Conservation (phyloP, 2,113 vertebrate species). For the Halichoeres trimaculatus region DNA sequence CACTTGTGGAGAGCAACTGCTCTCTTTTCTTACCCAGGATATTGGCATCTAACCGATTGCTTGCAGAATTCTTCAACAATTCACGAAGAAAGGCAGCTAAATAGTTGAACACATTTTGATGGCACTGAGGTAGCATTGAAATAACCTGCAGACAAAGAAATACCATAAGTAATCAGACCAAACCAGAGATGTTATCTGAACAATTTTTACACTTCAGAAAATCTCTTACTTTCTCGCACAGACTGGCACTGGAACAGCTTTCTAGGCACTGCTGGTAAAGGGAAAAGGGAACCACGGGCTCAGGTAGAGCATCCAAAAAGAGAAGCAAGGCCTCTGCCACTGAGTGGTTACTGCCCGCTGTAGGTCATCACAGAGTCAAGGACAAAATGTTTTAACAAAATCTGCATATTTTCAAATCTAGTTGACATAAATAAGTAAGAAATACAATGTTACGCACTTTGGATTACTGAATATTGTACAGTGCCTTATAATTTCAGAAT, state of each 20-base stretch:
- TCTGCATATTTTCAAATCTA: neutral
- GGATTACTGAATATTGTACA: neutral
- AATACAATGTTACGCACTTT: neutral
- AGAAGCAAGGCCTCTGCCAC: conserved; percentile 94
- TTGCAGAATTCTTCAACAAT: conserved; percentile 88
- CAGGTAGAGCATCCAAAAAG: conserved; percentile 95
- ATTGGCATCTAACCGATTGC: conserved; percentile 90
- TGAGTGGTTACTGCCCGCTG: conserved; percentile 94
- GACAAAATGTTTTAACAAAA: conserved; percentile 7
- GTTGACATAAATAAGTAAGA: neutral
- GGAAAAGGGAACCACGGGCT: conserved; percentile 90
- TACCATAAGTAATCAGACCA: neutral
- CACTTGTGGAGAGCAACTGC: neutral
- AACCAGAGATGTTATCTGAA: neutral
- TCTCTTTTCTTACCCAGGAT: conserved; percentile 87
- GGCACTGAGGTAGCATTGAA: conserved; percentile 87
- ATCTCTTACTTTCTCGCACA: conserved; percentile 88
- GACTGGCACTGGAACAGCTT: conserved; percentile 75
- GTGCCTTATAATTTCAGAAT: neutral
- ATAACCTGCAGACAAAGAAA: conserved; percentile 83
- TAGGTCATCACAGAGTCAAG: conserved; percentile 60
- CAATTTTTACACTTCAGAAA: neutral
- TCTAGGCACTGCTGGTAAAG: conserved; percentile 89
- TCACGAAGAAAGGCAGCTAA: conserved; percentile 93
- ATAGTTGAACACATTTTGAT: conserved; percentile 94